Percentiles rank a stretch among this genome's conserved stretches.
Evolutionary conservation across 1,140 invertebrate genomes (phyloP).

Genomic region (Battus philenor): DNA sequence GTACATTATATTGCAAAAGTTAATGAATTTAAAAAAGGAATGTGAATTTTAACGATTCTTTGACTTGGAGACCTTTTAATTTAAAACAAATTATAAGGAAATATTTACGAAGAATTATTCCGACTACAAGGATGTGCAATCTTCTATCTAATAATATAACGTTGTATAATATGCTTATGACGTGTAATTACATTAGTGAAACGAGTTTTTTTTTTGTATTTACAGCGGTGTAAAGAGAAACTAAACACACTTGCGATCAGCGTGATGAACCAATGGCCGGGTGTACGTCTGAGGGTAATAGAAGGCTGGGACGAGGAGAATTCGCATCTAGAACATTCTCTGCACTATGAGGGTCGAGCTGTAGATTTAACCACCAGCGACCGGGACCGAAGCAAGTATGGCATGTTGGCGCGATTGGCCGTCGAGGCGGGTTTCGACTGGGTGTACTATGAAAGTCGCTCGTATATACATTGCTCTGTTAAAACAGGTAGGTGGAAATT

Average conservation of each 20-base stretch:
- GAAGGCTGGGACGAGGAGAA: slow-evolving; percentile 96
- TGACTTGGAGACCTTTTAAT: no score
- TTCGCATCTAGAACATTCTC: slow-evolving; percentile 85
- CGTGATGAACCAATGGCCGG: slow-evolving; percentile 98
- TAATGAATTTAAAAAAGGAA: no score
- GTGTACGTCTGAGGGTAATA: slow-evolving; percentile 92
- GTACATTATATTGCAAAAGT: no score
- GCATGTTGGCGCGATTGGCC: slow-evolving; percentile 96
- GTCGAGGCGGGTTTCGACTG: slow-evolving; percentile 98
- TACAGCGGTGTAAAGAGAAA: slow-evolving; percentile 95
- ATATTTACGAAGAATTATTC: no score
- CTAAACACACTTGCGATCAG: slow-evolving; percentile 95
- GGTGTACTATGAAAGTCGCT: slow-evolving; percentile 96
- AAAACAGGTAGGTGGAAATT: slow-evolving; percentile 91
- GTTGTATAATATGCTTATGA: no score
- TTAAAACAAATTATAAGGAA: no score
- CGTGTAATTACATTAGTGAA: no score
- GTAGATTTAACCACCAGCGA: slow-evolving; percentile 97
- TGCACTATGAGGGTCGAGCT: slow-evolving; percentile 97
- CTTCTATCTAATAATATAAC: no score
- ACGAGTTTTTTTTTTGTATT: not conserved
- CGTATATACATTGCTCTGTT: slow-evolving; percentile 97
- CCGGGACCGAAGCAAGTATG: slow-evolving; percentile 93
- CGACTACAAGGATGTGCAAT: no score
- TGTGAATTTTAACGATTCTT: no score